phyloP scores from a whole-genome alignment of 2,888 invertebrate species.

The Cosmia pyralina region DNA sequence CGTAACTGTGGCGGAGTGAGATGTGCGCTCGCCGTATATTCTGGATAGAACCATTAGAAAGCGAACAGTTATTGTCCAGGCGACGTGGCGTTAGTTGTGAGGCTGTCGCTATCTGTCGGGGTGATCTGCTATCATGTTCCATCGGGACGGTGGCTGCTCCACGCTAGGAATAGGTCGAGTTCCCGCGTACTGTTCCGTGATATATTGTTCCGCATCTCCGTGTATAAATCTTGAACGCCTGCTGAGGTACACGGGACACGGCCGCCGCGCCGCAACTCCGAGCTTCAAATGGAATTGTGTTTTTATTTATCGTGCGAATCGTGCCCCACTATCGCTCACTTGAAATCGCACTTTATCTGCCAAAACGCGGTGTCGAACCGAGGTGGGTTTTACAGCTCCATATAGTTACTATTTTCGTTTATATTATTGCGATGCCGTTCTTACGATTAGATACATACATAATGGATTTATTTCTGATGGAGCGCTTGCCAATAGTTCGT shows the following conservation, averaged over 20 bases:
- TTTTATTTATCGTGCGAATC: conserved; percentile 90
- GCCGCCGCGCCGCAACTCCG: conserved; percentile 85
- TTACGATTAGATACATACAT: conserved; percentile 55
- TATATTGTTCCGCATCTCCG: conserved; percentile 89
- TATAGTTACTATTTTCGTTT: conserved; percentile 74
- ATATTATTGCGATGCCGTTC: conserved; percentile 60
- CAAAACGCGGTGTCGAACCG: conserved; percentile 84
- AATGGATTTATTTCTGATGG: conserved; percentile 53
- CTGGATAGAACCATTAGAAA: conserved; percentile 68
- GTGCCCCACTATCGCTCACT: conserved; percentile 88
- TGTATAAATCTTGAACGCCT: conserved; percentile 90
- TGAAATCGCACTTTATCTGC: conserved; percentile 88
- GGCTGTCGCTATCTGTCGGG: conserved; percentile 79
- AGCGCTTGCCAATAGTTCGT: conserved; percentile 57
- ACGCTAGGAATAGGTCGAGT: conserved; percentile 89
- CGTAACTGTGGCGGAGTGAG: conserved; percentile 59
- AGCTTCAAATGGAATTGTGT: conserved; percentile 90
- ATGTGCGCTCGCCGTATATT: conserved; percentile 59
- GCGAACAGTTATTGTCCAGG: conserved; percentile 71
- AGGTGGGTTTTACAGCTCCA: conserved; percentile 75
- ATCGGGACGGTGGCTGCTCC: conserved; percentile 87
- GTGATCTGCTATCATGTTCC: conserved; percentile 86
- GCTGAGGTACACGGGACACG: conserved; percentile 90
- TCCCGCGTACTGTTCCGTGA: conserved; percentile 88
- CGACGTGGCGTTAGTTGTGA: conserved; percentile 77